These are phyloP conservation scores for Puntigrus tetrazona DNA, from an alignment of 2,113 vertebrate species.

Conservation along the genomic window DNA sequence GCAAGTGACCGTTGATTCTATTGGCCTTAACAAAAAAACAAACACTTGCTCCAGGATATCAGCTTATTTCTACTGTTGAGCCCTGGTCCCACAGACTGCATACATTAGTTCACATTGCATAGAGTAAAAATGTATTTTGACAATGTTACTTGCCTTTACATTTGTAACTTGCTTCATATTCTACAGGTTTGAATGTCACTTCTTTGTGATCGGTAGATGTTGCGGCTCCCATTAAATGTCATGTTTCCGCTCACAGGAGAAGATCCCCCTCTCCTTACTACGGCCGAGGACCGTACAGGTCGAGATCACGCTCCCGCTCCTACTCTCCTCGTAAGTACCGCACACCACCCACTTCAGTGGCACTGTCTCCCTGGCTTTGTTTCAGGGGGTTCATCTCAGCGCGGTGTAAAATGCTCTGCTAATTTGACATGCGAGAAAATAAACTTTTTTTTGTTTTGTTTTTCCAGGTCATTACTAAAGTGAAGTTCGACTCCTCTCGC, in stretches of 20 bases:
- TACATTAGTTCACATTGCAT: neutral
- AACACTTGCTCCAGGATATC: neutral
- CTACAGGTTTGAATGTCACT: neutral
- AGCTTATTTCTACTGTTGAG: neutral
- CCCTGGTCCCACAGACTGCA: neutral
- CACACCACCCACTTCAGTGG: no score
- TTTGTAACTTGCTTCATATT: neutral
- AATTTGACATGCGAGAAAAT: neutral
- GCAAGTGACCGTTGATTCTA: neutral
- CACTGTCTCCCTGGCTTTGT: no score
- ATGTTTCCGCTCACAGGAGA: slow-evolving; percentile 74
- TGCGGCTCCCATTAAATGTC: neutral
- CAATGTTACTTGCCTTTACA: neutral
- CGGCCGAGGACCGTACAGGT: slow-evolving; percentile 89
- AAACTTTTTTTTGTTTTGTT: no score
- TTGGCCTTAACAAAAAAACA: neutral
- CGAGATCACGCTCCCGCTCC: slow-evolving; percentile 90
- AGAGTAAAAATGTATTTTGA: neutral
- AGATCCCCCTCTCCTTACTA: slow-evolving; percentile 94
- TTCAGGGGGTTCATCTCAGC: neutral
- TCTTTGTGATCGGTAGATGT: neutral
- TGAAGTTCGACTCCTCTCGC: neutral
- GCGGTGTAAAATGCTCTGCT: neutral
- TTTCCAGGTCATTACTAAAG: slow-evolving; percentile 74
- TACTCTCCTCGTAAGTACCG: slow-evolving; percentile 92